Evolutionary conservation across 2,888 invertebrate genomes (phyloP), one percentile per base, ranked within the genome.

Genomic region (Lasioglossum malachurum): DNA sequence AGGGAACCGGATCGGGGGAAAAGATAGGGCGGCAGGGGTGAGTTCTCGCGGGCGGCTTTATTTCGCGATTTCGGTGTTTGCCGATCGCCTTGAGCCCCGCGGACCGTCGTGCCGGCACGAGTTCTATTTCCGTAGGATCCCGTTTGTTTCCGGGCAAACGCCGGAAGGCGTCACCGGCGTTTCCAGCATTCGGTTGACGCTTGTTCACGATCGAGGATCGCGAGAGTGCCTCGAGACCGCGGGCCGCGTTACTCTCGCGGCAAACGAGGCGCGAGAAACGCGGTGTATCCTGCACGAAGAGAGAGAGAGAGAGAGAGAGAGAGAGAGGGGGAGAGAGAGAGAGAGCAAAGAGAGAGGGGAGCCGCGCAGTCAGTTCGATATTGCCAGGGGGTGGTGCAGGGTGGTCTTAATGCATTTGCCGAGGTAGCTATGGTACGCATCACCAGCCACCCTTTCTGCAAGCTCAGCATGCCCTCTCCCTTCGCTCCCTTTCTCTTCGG

Each of bases 361-460:
- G 87, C 84, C 78, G 80, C 77, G 82, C 87, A 90, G 93, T 89
- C 91, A 93, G 93, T 93, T 93, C 93, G 91, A 93, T 93, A 94
- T 93, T 91, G 90, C 90, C 87, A 84, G 89, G 88, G 90, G 90
- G 79, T 60, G 73, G 49, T 12, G 67, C 89, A 88, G 91, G 94
- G 91, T 91, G 93, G 92, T 93, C 94, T 94, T 94, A 95, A 95
- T 95, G 95, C 95, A 95, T 95, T 95, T 94, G 94, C 91, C 92
- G 92, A 92, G 93, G 93, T 92, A 93, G 93, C 92, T 91, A 88
- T 79, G 88, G 90, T 93, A 95, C 95, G 95, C 95, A 95, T 95
- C 95, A 94, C 94, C 94, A 94, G 93, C 90, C 95, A 95, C 95
- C 95, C 95, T 95, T 95, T 95, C 93, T 93, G 95, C 95, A 94